These are phyloP conservation scores for Ictalurus furcatus DNA, from an alignment of 2,113 vertebrate genomes.

Conservation along the genomic window DNA sequence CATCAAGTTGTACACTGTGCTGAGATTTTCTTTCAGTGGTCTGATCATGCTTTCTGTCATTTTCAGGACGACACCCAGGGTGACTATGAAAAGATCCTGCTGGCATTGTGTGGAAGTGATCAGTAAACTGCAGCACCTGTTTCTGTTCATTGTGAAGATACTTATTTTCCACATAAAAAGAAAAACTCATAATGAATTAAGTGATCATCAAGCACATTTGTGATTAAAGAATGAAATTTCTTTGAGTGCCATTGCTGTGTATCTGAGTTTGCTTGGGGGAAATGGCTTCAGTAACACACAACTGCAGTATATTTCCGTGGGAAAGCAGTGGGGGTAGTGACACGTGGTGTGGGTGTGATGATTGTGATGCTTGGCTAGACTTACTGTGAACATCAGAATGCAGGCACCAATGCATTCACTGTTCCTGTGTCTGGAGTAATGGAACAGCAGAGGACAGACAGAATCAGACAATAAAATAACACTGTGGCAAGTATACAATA, in stretches of 20 bases:
- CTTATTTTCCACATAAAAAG: too few species aligned
- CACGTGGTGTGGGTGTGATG: background rate
- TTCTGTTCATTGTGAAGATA: background rate
- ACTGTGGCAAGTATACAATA: background rate
- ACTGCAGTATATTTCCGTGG: background rate
- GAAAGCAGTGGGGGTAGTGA: background rate
- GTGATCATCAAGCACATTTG: too few species aligned
- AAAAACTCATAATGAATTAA: too few species aligned
- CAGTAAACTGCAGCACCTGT: conserved; percentile 57
- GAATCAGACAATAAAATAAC: background rate
- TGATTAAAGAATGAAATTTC: background rate
- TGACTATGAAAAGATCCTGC: conserved; percentile 90
- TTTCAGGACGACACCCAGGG: conserved; percentile 89
- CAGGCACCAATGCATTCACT: background rate
- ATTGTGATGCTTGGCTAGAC: background rate
- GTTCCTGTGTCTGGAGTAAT: background rate
- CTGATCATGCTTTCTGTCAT: background rate
- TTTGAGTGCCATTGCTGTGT: background rate
- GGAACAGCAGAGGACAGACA: background rate
- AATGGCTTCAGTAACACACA: background rate
- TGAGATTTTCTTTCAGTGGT: background rate
- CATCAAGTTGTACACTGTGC: background rate
- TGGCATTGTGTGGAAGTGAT: conserved; percentile 83
- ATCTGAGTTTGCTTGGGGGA: background rate
- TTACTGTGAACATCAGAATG: background rate